Evolutionary conservation across 2,113 vertebrate species (phyloP), one percentile per base, ranked within the genome.

Genomic region (Diadophis punctatus): DNA sequence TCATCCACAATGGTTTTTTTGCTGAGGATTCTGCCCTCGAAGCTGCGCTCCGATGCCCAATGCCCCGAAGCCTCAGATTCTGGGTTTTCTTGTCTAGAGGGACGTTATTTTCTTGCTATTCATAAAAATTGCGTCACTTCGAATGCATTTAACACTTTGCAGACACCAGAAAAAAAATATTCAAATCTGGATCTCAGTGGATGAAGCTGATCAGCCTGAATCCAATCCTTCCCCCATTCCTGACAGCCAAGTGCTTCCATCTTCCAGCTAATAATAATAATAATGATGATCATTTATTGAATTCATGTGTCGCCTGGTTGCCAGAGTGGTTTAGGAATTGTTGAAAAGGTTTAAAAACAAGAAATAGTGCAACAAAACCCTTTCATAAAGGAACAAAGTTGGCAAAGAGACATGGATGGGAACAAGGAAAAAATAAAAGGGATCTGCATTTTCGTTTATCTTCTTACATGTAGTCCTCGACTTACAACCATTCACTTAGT

Each of bases 391-490:
- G n/a, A 80, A 80, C 68, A 39, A 2, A 20, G 5, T 39, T 80
- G 68, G 68, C 68, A 80, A 80, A 80, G n/a, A 63, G 12, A n/a
- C 27, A 4, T 1, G 4, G 60, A 39, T 39, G n/a, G 68, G 34
- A 80, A 5, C 30, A n/a, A n/a, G 30, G 60, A 63, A 74, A 8
- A 74, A 39, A 16, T n/a, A 80, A 80, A n/a, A 80, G 16, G 7
- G 7, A 0, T 1, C 2, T 1, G n/a, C n/a, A 8, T 20, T 6
- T 18, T 80, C 16, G 1, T 80, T 80, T 3, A 80, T 1, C n/a
- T 39, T 39, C 34, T 34, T 80, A 80, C 60, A 68, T 1, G 4
- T n/a, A 68, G 60, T 68, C 30, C 60, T n/a, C 11, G 4, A 68
- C 30, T 68, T 68, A n/a, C 3, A 63, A 63, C 4, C 27, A 12